Conservation (phyloP, 2,113 vertebrate species). For the Passer montanus region DNA sequence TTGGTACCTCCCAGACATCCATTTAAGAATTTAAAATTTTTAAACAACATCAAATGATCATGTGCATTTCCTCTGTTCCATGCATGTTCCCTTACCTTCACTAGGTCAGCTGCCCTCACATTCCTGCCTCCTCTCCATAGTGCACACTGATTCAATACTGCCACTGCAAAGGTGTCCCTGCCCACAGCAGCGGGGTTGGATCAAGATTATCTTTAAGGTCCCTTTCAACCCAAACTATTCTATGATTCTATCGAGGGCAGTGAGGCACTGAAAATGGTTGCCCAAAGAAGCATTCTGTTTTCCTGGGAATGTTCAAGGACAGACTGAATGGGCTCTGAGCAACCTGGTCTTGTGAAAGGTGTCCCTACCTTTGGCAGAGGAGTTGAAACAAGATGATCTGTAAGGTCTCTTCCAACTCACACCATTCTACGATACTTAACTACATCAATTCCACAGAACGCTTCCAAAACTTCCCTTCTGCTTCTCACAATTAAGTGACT, state of each 20-base stretch:
- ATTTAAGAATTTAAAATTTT: not conserved
- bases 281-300: not conserved
- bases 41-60: not conserved
- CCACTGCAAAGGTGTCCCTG: not conserved
- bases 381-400: not conserved
- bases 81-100: not conserved
- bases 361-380: not conserved
- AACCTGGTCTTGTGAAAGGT: not conserved
- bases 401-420: not conserved
- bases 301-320: not conserved
- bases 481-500: not conserved
- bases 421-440: not conserved
- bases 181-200: not conserved
- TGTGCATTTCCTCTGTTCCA: not conserved
- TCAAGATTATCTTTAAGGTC: not conserved
- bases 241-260: not conserved
- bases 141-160: not conserved
- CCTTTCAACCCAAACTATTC: not conserved
- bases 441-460: not conserved
- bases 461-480: not conserved
- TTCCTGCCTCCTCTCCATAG: not conserved
- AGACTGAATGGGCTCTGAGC: not conserved
- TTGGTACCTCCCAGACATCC: not conserved
- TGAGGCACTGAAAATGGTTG: not conserved
- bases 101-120: not conserved